Evolutionary conservation across 2,797 vertebrate species (phyloP), one percentile per base, ranked within the genome.

Genomic region (Sebastes diploproa): DNA sequence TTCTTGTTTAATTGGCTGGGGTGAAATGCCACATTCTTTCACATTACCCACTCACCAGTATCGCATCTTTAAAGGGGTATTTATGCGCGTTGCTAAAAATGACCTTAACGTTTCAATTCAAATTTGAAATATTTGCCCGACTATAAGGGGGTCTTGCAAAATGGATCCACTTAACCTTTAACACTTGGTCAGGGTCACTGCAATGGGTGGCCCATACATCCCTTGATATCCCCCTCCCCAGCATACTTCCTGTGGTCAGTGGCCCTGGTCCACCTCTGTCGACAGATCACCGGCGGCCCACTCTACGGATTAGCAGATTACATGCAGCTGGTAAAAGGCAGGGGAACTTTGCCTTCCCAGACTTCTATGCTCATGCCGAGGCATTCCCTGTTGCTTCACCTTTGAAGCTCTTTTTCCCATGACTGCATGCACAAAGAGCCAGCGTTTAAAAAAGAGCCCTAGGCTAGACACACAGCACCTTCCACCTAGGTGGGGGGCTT

Each of bases 401-500:
- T 94, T 93, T 95, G 85, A 94, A 92, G 91, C 81, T 70, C 76
- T 93, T 91, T 94, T 94, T 94, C 94, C 92, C 94, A 94, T 94
- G 92, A 92, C 88, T 92, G 83, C 82, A 70, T 66, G 72, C 81
- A 94, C 93, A 95, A 94, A 94, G 86, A 82, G 69, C 50, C 36
- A 77, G 73, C 59, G 20, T 91, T 94, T 91, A 85, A 92, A 91
- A 93, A 84, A 86, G 82, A 85, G 70, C 91, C 82, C 64, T 11
- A 72, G 86, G 90, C 80, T 69, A 88, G 77, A 88, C 75, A 83
- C 85, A 86, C 81, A 83, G 88, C 87, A 91, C 89, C 91, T 92
- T 92, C 84, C 74, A 82, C 81, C 88, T 68, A 89, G 83, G 78
- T 84, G 72, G 83, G 87, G 88, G 86, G 80, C 62, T 73, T 87